Conservation (phyloP, 1,140 invertebrate genomes). For the Drosophila malerkotliana region DNA sequence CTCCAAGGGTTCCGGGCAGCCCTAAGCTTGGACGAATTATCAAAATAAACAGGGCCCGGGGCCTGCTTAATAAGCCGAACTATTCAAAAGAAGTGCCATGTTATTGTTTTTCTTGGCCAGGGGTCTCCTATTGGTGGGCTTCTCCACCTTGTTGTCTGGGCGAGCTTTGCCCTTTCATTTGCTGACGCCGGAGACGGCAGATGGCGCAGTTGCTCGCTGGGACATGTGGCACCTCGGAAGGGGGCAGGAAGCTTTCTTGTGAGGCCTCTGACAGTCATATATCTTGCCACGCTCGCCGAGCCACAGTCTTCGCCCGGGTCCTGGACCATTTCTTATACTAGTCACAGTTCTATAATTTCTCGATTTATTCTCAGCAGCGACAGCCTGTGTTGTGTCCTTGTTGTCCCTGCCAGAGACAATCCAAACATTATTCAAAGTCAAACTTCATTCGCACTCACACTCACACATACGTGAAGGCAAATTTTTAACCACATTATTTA, state of each 20-base stretch:
- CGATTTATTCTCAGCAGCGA: slow-evolving; percentile 72
- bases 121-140: slow-evolving; percentile 9
- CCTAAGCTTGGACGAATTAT: neutral
- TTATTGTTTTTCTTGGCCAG: neutral
- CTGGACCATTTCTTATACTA: slow-evolving; percentile 75
- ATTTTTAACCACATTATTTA: slow-evolving; percentile 83
- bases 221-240: slow-evolving; percentile 72
- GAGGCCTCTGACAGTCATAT: slow-evolving; percentile 58
- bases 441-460: slow-evolving; percentile 77
- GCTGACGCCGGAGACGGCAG: slow-evolving; percentile 58
- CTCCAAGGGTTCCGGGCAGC: slow-evolving; percentile 7
- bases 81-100: neutral
- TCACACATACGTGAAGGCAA: slow-evolving; percentile 46
- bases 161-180: slow-evolving; percentile 43
- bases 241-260: neutral
- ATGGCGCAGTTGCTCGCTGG: slow-evolving; percentile 55
- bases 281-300: slow-evolving; percentile 71
- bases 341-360: slow-evolving; percentile 83
- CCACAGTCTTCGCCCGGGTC: slow-evolving; percentile 23
- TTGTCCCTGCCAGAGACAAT: slow-evolving; percentile 74
- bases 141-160: slow-evolving; percentile 58
- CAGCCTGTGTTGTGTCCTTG: slow-evolving; percentile 56
- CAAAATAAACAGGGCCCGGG: neutral
- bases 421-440: slow-evolving; percentile 83
- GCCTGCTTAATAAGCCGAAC: too few species aligned